Evolutionary conservation across 2,888 invertebrate species (phyloP).

Genomic region (Scaptomyza flava): DNA sequence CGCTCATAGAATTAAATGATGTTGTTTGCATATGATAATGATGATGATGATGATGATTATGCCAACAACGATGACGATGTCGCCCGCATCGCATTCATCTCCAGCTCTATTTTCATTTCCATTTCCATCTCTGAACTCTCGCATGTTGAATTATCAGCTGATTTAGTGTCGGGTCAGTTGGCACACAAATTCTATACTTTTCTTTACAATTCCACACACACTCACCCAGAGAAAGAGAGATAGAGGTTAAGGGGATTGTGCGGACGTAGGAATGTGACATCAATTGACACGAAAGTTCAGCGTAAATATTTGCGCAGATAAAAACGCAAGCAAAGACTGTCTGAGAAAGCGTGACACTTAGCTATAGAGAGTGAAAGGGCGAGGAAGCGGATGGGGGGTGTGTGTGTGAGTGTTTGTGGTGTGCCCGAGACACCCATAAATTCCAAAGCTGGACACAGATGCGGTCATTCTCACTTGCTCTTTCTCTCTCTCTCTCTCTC

Average conservation of each 20-base stretch:
- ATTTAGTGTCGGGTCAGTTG: constrained; percentile 76
- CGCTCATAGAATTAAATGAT: constrained; percentile 20
- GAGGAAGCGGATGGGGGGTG: background rate
- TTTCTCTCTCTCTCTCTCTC: constrained; percentile 38
- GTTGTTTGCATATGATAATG: constrained; percentile 7
- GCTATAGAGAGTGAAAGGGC: constrained; percentile 6
- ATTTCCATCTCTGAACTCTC: constrained; percentile 11
- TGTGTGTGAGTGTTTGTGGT: constrained; percentile 4
- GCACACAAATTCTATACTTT: constrained; percentile 73
- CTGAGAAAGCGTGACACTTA: constrained; percentile 36
- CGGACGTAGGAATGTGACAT: constrained; percentile 67
- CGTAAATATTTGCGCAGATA: constrained; percentile 78
- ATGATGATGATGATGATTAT: constrained; percentile 19
- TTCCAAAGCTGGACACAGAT: constrained; percentile 61
- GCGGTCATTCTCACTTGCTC: constrained; percentile 66
- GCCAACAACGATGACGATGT: constrained; percentile 35
- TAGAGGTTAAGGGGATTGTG: background rate
- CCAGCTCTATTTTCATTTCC: constrained; percentile 6
- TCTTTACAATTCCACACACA: constrained; percentile 70
- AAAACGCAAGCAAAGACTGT: constrained; percentile 43
- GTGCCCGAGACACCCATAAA: constrained; percentile 68
- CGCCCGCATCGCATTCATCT: constrained; percentile 16
- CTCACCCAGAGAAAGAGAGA: background rate
- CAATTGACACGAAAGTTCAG: constrained; percentile 79
- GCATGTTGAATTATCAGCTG: constrained; percentile 71